phyloP scores from a whole-genome alignment of 2,888 invertebrate species.

The Acleris cristana region DNA sequence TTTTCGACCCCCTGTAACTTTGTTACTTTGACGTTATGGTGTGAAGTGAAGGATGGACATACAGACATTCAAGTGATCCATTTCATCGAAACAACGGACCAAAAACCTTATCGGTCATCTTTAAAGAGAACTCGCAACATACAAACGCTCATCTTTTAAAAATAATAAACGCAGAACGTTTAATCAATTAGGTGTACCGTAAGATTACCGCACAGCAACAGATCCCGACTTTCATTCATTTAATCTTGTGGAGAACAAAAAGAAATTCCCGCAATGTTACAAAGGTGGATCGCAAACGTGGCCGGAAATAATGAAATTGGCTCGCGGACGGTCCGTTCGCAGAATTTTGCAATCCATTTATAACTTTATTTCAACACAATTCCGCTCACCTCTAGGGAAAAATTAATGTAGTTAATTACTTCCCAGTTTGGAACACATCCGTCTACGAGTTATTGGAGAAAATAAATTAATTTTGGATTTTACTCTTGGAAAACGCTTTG shows the following conservation, averaged over 20 bases:
- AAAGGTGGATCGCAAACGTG: slow-evolving; percentile 38
- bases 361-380: slow-evolving; percentile 49
- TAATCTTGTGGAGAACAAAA: slow-evolving; percentile 31
- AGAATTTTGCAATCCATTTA: slow-evolving; percentile 52
- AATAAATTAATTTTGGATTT: too few relatives aligned
- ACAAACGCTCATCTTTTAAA: neutral
- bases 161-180: neutral
- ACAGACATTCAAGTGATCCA: too few relatives aligned
- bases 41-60: too few relatives aligned
- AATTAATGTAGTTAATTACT: slow-evolving; percentile 38
- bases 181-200: slow-evolving; percentile 3
- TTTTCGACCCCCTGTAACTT: too few relatives aligned
- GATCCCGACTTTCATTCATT: slow-evolving; percentile 24
- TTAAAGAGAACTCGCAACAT: too few relatives aligned
- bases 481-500: too few relatives aligned
- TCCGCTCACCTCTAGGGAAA: slow-evolving; percentile 42
- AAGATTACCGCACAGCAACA: slow-evolving; percentile 7
- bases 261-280: slow-evolving; percentile 39
- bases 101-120: too few relatives aligned
- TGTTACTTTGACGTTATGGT: too few relatives aligned
- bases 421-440: slow-evolving; percentile 26
- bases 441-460: neutral
- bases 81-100: too few relatives aligned
- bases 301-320: slow-evolving; percentile 51
- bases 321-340: slow-evolving; percentile 44